Percentiles rank a stretch among this genome's conserved stretches.
phyloP scores from a whole-genome alignment of 2,888 invertebrate genomes.

The Tiliacea aurago region DNA sequence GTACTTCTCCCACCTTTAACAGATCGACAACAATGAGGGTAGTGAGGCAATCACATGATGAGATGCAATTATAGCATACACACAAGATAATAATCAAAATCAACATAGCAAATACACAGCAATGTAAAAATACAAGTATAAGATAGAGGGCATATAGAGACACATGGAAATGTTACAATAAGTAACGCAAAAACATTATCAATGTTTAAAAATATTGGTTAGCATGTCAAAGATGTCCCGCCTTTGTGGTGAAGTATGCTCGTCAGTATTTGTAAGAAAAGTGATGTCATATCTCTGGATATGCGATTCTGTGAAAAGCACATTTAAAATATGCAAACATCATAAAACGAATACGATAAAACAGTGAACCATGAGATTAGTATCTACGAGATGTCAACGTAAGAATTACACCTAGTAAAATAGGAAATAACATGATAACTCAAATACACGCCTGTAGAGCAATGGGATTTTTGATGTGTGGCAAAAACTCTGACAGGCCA shows the following conservation, averaged over 20 bases:
- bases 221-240: conserved; percentile 53
- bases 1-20: conserved; percentile 85
- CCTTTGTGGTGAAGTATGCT: conserved; percentile 66
- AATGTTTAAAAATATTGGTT: conserved; percentile 57
- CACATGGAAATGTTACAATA: conserved; percentile 63
- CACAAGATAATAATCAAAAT: conserved; percentile 72
- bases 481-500: conserved; percentile 19
- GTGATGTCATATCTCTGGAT: conserved; percentile 66
- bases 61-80: conserved; percentile 73
- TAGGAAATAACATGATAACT: conserved; percentile 43
- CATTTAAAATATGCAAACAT: conserved; percentile 74
- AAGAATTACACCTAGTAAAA: conserved; percentile 51
- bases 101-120: conserved; percentile 60
- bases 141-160: conserved; percentile 58
- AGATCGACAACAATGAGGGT: conserved; percentile 85
- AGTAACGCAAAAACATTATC: conserved; percentile 62
- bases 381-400: conserved; percentile 55
- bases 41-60: conserved; percentile 81
- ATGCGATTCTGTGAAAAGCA: conserved; percentile 76
- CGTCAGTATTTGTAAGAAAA: conserved; percentile 60
- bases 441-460: conserved; percentile 39
- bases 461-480: conserved; percentile 44
- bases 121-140: conserved; percentile 63
- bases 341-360: conserved; percentile 62
- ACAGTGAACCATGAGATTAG: conserved; percentile 60